These are phyloP conservation scores for Adoxophyes honmai DNA, from an alignment of 1,140 invertebrate genomes.

Conservation along the genomic window DNA sequence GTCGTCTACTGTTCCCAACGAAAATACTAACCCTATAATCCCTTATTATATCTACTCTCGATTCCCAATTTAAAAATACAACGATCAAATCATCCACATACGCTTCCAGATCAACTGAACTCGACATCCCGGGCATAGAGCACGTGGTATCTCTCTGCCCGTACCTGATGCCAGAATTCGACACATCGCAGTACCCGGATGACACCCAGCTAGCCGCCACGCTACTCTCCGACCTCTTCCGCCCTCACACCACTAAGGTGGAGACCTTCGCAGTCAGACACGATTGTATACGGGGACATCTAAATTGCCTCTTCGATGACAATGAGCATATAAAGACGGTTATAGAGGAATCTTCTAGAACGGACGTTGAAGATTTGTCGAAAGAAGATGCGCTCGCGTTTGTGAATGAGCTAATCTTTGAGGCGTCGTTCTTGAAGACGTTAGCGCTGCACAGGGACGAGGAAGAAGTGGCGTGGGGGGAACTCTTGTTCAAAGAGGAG, in stretches of 20 bases:
- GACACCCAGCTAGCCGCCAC: not conserved
- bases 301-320: constrained; percentile 42
- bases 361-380: constrained; percentile 14
- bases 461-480: constrained; percentile 19
- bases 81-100: no score
- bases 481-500: constrained; percentile 21
- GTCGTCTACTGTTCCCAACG: no score
- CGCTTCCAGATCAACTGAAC: constrained; percentile 33
- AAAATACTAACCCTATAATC: no score
- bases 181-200: not conserved
- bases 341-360: constrained; percentile 14
- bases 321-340: constrained; percentile 26
- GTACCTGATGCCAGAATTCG: constrained; percentile 20
- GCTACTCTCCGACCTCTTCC: constrained; percentile 2
- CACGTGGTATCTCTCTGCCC: constrained; percentile 37
- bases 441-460: constrained; percentile 27
- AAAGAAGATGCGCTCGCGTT: constrained; percentile 24
- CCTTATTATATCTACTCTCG: no score
- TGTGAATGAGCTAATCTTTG: constrained; percentile 28
- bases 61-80: no score
- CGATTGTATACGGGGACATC: constrained; percentile 33
- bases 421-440: constrained; percentile 29
- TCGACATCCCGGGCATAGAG: constrained; percentile 35
- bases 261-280: constrained; percentile 28
- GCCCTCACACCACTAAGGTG: constrained; percentile 17